Evolutionary conservation across 2,113 vertebrate species (phyloP), one percentile per base, ranked within the genome.

Genomic region (Tachysurus vachellii): DNA sequence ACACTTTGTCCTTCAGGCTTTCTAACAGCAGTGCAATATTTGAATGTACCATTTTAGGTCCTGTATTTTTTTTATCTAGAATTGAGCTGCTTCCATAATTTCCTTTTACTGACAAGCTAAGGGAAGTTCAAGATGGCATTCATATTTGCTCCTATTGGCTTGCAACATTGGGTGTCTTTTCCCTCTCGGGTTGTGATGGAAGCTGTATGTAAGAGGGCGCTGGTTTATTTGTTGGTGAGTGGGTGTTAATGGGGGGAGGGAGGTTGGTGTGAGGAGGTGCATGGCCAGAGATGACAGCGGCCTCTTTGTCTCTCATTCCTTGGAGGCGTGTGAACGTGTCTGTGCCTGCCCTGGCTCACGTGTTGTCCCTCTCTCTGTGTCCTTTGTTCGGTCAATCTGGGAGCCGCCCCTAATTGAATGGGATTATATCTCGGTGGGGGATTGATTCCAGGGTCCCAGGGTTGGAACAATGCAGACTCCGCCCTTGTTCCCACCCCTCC

Each of bases 351-450:
- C 83, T 57, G 83, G 75, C 90, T 91, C 90, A 91, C 88, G 89
- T 93, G 92, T 91, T 84, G 88, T 54, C 59, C 88, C 82, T 85
- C 42, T 85, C 77, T 82, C 82, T 89, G 71, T 31, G 44, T 75
- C 87, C 86, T 92, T 92, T 93, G 91, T 92, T 81, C 75, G 57
- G 82, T 56, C 91, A 91, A 91, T 90, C 91, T 91, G 91, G 90
- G 89, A 91, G 82, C 88, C 89, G 77, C 83, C 89, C 89, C 90
- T 91, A 91, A 91, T 92, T 92, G 91, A 91, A 93, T 91, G 90
- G 90, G 90, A 91, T 93, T 93, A 91, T 84, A 84, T 88, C 88
- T 84, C 79, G 77, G 85, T 47, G 68, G 88, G 90, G 88, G 88
- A 89, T 89, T 90, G 85, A 91, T 92, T 92, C 88, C 83, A 85